Evolutionary conservation across 1,140 invertebrate species (phyloP), one percentile per base, ranked within the genome.

Genomic region (Drosophila oshimai): DNA sequence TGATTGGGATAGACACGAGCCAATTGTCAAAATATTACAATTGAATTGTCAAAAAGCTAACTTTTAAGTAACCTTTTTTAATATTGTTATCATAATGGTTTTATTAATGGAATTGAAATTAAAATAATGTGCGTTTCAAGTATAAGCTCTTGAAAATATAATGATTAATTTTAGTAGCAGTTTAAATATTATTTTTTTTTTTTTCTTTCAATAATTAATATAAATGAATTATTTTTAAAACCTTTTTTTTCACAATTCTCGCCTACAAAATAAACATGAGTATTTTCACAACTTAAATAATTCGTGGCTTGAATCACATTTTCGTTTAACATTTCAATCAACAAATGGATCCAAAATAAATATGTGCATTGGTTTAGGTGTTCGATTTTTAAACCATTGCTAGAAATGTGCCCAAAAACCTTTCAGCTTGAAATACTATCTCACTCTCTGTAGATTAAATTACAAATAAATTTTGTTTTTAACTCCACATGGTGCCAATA

Each of bases 1-100:
- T 37, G 61, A 64, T 62, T 62, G 24, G 36, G 10, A 9, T 28
- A 17, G 13, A 13, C 36, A 65, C 31, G 42, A 18, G 18, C 31
- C 47, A 44, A 50, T 39, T 24, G n/a, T 9, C 50, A 64, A 17
- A 28, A 47, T 37, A 6, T 13, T 2, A 1, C 6, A 47, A 47
- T 12, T 7, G 12, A 64, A 64, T 64, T 64, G 39, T 10, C 17
- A 4, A 22, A 29, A 39, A 13, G n/a, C n/a, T n/a, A n/a, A n/a
- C 12, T 18, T 18, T 9, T 7, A 33, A 41, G 4, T 9, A 37
- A 12, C 15, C 28, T 15, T 15, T 13, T 46, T 58, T 6, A 36
- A 26, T n/a, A n/a, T 15, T 28, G 9, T n/a, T 31, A 3, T 9
- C 3, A 60, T 34, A 45, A 22, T 44, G n/a, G n/a, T n/a, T n/a